These are phyloP conservation scores for Machaerirhynchus nigripectus DNA, from an alignment of 2,113 vertebrate genomes.

Conservation along the genomic window DNA sequence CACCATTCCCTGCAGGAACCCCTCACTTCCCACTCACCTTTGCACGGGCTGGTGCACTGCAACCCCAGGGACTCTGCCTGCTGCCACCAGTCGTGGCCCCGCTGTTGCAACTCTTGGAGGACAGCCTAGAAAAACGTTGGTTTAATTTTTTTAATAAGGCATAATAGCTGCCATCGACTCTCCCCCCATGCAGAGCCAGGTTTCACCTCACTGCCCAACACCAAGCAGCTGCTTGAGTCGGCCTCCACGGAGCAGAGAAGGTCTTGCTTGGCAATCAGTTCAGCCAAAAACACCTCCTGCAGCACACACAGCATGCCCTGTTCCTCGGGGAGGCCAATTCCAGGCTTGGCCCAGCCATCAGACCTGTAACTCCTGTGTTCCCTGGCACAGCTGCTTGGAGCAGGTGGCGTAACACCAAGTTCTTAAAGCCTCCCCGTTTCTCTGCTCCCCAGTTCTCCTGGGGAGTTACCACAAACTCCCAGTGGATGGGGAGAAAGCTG, in stretches of 20 bases:
- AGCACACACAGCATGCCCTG: neutral
- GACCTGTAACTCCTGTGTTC: neutral
- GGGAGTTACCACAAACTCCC: neutral
- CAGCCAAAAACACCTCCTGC: neutral
- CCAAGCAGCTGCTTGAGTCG: neutral
- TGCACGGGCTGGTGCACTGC: neutral
- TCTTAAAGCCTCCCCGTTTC: neutral
- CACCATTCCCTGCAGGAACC: neutral
- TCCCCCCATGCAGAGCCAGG: neutral
- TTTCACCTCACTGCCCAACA: neutral
- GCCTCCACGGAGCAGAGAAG: neutral
- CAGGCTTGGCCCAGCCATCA: neutral
- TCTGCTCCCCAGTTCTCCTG: neutral
- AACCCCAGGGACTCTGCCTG: neutral
- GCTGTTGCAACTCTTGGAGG: neutral
- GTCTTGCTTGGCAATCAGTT: neutral
- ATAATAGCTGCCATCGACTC: neutral
- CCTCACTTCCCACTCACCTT: neutral
- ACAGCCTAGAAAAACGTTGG: neutral
- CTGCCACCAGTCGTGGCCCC: neutral
- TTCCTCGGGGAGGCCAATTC: neutral
- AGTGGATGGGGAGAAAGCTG: neutral
- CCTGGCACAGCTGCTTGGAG: neutral
- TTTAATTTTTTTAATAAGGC: neutral
- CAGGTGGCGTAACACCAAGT: neutral